A percentile compares a stretch with the other conserved stretches of the same genome.
Evolutionary conservation across 2,888 invertebrate genomes (phyloP).

Genomic region (Lucinisca nassula): DNA sequence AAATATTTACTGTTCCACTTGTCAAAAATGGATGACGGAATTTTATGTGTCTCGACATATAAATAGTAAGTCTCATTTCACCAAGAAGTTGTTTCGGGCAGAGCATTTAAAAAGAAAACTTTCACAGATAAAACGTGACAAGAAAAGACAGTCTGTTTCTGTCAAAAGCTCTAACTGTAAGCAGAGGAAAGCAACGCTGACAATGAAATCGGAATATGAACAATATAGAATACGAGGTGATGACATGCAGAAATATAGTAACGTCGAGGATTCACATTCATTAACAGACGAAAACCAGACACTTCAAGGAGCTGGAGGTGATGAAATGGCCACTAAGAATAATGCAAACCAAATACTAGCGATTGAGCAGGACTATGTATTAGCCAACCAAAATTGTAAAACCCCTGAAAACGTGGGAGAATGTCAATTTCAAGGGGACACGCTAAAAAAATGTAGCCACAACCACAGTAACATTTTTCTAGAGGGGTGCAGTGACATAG

Average conservation of each 20-base stretch:
- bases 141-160: neutral
- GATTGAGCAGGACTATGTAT: neutral
- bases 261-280: neutral
- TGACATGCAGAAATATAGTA: neutral
- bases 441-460: neutral
- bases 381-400: neutral
- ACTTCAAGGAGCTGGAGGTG: neutral
- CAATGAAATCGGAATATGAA: neutral
- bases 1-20: constrained; percentile 42
- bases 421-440: neutral
- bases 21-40: constrained; percentile 58
- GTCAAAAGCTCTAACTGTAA: neutral
- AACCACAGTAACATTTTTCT: neutral
- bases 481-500: neutral
- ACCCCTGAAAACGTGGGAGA: neutral
- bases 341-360: neutral
- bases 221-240: neutral
- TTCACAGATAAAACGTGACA: neutral
- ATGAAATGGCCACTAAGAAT: neutral
- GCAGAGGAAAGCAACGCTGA: neutral
- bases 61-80: constrained; percentile 37
- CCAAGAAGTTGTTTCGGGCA: constrained; percentile 25
- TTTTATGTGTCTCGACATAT: constrained; percentile 45
- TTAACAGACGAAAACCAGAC: neutral
- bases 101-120: neutral